Evolutionary conservation across 2,113 vertebrate species (phyloP), one percentile per base, ranked within the genome.

Genomic region (Toxostoma redivivum): DNA sequence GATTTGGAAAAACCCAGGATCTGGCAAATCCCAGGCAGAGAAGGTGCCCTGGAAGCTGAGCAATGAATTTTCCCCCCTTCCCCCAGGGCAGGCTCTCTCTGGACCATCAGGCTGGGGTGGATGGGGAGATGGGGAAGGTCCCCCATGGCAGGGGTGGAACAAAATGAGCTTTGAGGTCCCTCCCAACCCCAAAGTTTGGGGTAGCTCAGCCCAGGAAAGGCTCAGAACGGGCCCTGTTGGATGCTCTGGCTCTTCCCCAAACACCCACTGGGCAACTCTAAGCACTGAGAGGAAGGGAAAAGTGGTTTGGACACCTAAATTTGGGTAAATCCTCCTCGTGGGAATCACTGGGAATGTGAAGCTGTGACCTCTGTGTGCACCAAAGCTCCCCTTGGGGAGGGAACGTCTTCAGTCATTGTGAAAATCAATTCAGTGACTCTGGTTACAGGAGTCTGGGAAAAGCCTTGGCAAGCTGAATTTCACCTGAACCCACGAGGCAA

Each of bases 401-500:
- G 3, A 15, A 44, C 6, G 23, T 31, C 28, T 17, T 57, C 10
- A n/a, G 1, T 15, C 7, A 3, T 20, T 51, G 13, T 14, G 28
- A 30, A 70, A 81, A 35, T 6, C 42, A 57, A 8, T 25, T 9
- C 25, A n/a, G 12, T 40, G 12, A 4, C 65, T 81, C 23, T 28
- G 21, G 9, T 53, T 42, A 3, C 6, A 44, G 24, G 3, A 56
- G 40, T 2, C 27, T 44, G 62, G 76, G 37, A 44, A 77, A 44
- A 74, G 56, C 17, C 77, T 78, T 27, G 57, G 74, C 35, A 40
- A 40, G 45, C 10, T 76, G 33, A 12, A 22, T 9, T 12, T 54
- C 47, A 54, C 38, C 60, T 64, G 51, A 44, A 35, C 2, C 12
- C 7, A 1, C 0, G 12, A 67, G 13, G 7, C 25, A n/a, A 11